phyloP scores from a whole-genome alignment of 2,797 vertebrate genomes.

The Alexandromys oeconomus region DNA sequence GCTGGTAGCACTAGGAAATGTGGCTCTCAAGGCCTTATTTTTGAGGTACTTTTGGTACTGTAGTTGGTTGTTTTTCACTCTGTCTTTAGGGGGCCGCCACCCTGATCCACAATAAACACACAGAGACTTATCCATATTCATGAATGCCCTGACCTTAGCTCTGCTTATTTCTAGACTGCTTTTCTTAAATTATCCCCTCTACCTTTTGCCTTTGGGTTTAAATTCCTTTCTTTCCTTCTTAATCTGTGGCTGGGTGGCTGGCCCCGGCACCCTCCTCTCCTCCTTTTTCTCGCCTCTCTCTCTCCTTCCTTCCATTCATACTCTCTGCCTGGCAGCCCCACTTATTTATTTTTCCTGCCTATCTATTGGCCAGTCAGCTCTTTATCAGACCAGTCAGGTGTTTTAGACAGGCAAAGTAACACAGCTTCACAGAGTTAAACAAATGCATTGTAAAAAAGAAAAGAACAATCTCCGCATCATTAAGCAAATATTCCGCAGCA shows the following conservation, averaged over 20 bases:
- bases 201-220: not conserved
- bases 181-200: not conserved
- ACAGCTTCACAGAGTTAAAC: not conserved
- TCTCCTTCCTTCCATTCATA: not conserved
- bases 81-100: not conserved
- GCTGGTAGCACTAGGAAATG: not conserved
- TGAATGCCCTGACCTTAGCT: not conserved
- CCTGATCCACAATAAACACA: not conserved
- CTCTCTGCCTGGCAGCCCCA: not conserved
- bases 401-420: not conserved
- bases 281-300: not conserved
- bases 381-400: not conserved
- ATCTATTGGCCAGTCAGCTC: not conserved
- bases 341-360: not conserved
- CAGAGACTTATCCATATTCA: not conserved
- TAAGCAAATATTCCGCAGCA: not conserved
- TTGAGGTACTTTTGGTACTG: not conserved
- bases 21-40: slow-evolving; percentile 3
- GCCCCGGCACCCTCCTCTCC: not conserved
- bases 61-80: not conserved
- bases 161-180: not conserved
- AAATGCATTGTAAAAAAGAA: not conserved
- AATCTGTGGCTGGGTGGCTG: not conserved
- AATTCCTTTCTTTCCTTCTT: not conserved
- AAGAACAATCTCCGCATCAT: not conserved